These are phyloP conservation scores for Phalacrocorax pelagicus DNA, from an alignment of 2,113 vertebrate genomes.

Conservation along the genomic window DNA sequence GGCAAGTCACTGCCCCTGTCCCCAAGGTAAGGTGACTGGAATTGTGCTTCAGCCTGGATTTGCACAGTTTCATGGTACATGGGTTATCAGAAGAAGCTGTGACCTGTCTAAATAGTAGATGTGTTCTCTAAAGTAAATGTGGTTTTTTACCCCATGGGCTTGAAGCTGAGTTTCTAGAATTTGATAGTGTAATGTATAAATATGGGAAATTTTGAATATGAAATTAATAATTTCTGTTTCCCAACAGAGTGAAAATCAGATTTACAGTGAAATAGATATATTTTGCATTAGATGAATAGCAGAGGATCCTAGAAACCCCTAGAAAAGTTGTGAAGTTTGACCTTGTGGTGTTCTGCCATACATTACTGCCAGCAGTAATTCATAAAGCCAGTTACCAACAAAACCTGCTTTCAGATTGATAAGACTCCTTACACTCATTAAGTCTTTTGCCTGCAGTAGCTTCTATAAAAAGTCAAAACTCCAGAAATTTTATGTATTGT, in stretches of 20 bases:
- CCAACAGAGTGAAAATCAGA: background rate
- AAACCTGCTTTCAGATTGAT: background rate
- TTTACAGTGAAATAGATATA: background rate
- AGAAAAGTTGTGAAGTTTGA: background rate
- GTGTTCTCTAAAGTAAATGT: background rate
- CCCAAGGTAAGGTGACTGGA: constrained; percentile 78
- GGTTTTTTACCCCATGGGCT: fast-evolving
- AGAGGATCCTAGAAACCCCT: background rate
- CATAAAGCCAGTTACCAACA: background rate
- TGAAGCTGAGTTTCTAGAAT: background rate
- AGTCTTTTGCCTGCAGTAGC: background rate
- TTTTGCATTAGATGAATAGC: background rate
- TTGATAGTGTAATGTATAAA: background rate
- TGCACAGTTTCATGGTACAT: background rate
- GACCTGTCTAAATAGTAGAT: background rate
- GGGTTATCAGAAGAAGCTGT: background rate
- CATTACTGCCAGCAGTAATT: background rate
- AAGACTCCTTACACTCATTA: background rate
- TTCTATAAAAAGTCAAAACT: background rate
- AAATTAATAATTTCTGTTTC: background rate
- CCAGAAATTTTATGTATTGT: background rate
- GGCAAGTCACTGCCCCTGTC: constrained; percentile 78
- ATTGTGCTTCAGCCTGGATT: background rate
- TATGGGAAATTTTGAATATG: background rate
- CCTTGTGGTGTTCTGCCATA: background rate